phyloP scores from a whole-genome alignment of 2,888 invertebrate genomes.

The Aphidius colemani region DNA sequence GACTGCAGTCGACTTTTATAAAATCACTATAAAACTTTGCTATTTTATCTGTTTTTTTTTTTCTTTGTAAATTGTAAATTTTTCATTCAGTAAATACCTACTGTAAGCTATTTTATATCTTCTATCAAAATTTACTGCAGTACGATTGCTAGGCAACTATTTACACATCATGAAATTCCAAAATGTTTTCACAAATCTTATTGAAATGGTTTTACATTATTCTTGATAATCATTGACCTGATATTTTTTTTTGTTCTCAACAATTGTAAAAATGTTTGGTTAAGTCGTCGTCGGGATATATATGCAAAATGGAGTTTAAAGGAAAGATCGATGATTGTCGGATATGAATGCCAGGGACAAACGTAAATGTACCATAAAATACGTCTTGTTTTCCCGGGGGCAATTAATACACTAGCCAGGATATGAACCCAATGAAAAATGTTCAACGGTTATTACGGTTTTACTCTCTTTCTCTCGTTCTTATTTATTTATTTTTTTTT shows the following conservation, averaged over 20 bases:
- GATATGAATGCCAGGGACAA: slow-evolving; percentile 9
- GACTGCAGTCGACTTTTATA: no score
- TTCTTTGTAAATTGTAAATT: neutral
- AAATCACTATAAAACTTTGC: neutral
- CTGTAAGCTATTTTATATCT: neutral
- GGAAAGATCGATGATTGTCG: neutral
- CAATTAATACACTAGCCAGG: slow-evolving; percentile 26
- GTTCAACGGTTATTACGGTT: slow-evolving; percentile 31
- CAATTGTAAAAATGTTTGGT: no score
- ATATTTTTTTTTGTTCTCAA: no score
- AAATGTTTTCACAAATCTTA: no score
- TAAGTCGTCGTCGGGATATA: no score
- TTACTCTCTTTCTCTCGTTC: slow-evolving; percentile 11
- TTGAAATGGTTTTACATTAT: no score
- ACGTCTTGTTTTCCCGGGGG: slow-evolving; percentile 19
- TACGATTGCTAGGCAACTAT: no score
- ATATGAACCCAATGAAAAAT: slow-evolving; percentile 30
- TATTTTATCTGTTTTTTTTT: slow-evolving; percentile 6
- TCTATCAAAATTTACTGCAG: neutral
- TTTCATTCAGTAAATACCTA: neutral
- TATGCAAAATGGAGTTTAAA: no score
- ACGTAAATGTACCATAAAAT: slow-evolving; percentile 14
- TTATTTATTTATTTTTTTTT: slow-evolving; percentile 6
- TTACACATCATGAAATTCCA: no score
- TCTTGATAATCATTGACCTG: no score